A percentile compares a stretch with the other conserved stretches of the same genome.
These are phyloP conservation scores for Tetramorium parvispinum DNA, from an alignment of 1,140 invertebrate genomes.

Conservation along the genomic window DNA sequence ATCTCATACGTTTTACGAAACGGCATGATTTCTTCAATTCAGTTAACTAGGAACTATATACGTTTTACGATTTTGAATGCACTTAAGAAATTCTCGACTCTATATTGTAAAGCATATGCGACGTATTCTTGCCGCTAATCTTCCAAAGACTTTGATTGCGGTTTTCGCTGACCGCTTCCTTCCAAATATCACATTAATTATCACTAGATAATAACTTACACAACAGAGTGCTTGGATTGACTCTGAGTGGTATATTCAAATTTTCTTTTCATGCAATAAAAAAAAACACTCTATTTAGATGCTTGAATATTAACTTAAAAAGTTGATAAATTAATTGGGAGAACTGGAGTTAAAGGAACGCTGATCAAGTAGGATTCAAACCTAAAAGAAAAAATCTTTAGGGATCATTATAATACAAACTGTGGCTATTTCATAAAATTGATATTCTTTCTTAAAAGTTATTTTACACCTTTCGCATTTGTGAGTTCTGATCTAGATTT, in stretches of 20 bases:
- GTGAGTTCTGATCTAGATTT: constrained; percentile 28
- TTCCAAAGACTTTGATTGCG: constrained; percentile 60
- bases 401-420: background rate
- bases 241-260: background rate
- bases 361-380: background rate
- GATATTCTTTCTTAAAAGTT: constrained; percentile 48
- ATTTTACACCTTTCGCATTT: constrained; percentile 17
- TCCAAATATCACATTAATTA: constrained; percentile 50
- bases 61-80: background rate
- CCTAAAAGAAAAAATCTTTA: background rate
- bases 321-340: background rate
- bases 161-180: constrained; percentile 73
- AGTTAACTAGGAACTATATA: background rate
- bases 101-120: background rate
- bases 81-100: background rate
- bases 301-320: background rate
- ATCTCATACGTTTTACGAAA: constrained; percentile 66
- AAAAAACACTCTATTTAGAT: background rate
- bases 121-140: constrained; percentile 11
- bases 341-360: background rate
- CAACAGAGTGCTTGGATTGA: background rate
- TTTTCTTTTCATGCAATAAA: background rate
- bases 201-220: background rate
- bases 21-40: constrained; percentile 54
- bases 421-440: constrained; percentile 27